Conservation (phyloP, 2,888 invertebrate species). For the Drosophila formosana region DNA sequence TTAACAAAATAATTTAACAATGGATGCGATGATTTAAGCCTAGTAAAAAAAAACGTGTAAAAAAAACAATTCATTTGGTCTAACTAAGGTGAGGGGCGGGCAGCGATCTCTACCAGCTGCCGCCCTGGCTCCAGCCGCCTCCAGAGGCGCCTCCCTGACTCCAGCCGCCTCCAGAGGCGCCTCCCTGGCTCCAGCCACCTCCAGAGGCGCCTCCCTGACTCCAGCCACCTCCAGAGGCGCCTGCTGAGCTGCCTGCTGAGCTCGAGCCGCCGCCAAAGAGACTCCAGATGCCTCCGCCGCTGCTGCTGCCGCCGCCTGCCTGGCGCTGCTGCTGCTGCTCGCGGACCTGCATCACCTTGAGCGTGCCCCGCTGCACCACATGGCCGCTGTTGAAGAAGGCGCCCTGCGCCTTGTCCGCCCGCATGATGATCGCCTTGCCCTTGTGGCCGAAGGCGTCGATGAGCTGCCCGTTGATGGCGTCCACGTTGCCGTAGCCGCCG, state of each 20-base stretch:
- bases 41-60: conserved; percentile 59
- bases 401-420: conserved; percentile 65
- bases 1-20: conserved; percentile 60
- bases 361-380: conserved; percentile 75
- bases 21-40: conserved; percentile 61
- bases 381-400: conserved; percentile 74
- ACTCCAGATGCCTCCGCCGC: conserved; percentile 2
- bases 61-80: conserved; percentile 71
- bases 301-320: conserved; percentile 12
- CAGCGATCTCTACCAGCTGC: conserved; percentile 53
- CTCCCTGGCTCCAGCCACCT: conserved; percentile 44
- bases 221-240: conserved; percentile 53
- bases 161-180: conserved; percentile 54
- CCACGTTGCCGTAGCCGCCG: conserved; percentile 48
- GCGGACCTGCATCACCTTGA: conserved; percentile 71
- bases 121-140: conserved; percentile 43
- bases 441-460: conserved; percentile 68
- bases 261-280: conserved; percentile 20
- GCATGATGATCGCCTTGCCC: conserved; percentile 70
- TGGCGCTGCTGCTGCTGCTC: conserved; percentile 60
- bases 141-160: conserved; percentile 10
- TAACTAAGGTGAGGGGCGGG: conserved; percentile 49
- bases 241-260: conserved; percentile 13
- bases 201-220: conserved; percentile 8
- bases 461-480: conserved; percentile 67